Base-by-base conservation (phyloP, 2,888 invertebrate genomes). In the Lithodes maja region DNA sequence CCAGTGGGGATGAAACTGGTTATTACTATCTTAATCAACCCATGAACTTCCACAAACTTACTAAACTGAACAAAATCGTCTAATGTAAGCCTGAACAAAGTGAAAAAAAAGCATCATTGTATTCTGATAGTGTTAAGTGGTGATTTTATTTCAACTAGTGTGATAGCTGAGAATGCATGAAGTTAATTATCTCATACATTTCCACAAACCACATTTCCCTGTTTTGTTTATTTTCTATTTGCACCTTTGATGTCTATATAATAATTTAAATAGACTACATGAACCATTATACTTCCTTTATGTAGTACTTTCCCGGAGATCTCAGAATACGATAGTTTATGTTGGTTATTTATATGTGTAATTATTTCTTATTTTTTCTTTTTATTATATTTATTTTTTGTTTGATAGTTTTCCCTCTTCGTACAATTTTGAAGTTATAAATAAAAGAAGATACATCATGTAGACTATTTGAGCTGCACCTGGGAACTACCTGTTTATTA, bases 241-340 rank as follows among this genome's bases (percentile, higher is more conserved):
- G 79, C 85, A 85, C 85, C 79, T 79, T 53, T 79, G 78, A 75
- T 82, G 50, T 86, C 74, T 86, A 82, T 82, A 82, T 75, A 82
- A 82, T 69, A 69, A 68, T 75, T 2, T 77, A 50, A 77, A 33
- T 33, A 33, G 33, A 33, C 33, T 33, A 33, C 33, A 50, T 33
- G 77, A 82, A 17, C 75, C 86, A 74, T 33, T 33, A 75, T 49
- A 50, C 61, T 82, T 68, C 82, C 74, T 86, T 86, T 86, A 69
- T 86, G 80, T 86, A 86, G 81, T 82, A 86, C 79, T 74, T 80
- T 86, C 82, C 86, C 86, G 82, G 86, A 86, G 86, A 86, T 86
- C 86, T 86, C 86, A 86, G 86, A 86, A 86, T 86, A 86, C 82
- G 82, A 75, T 82, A 86, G 81, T 86, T 86, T 86, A 86, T 86